phyloP scores from a whole-genome alignment of 2,888 invertebrate species.

The Dolomedes plantarius region DNA sequence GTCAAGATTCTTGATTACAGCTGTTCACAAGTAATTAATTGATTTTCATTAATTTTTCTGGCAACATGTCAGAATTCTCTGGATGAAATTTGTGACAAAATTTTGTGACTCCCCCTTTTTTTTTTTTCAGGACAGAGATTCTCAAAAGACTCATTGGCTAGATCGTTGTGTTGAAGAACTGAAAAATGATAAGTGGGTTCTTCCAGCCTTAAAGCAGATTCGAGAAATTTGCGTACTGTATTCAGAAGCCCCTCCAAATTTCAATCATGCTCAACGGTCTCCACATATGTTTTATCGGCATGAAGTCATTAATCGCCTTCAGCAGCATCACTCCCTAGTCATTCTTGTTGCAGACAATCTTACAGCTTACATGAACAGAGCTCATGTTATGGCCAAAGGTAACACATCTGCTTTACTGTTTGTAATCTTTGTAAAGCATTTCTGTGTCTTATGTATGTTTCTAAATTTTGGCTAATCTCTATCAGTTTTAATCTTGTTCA shows the following conservation, averaged over 20 bases:
- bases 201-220: constrained; percentile 96
- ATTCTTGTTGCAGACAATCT: constrained; percentile 95
- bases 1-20: constrained; percentile 98
- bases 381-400: constrained; percentile 82
- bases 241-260: constrained; percentile 85
- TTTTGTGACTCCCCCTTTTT: no score
- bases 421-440: no score
- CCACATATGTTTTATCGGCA: constrained; percentile 78
- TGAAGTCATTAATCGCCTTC: constrained; percentile 91
- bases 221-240: constrained; percentile 96
- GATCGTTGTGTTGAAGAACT: constrained; percentile 97
- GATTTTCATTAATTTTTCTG: neutral
- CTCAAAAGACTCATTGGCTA: constrained; percentile 96
- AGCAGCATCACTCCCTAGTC: constrained; percentile 93
- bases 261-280: constrained; percentile 76
- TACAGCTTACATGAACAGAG: constrained; percentile 89
- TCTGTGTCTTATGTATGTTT: no score
- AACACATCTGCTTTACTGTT: no score
- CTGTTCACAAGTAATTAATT: constrained; percentile 88
- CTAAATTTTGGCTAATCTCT: no score
- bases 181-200: constrained; percentile 87
- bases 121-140: constrained; percentile 85
- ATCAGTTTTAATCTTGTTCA: no score
- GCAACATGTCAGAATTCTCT: no score
- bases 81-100: no score